Base-by-base conservation (phyloP, 2,888 invertebrate species). In the Calephelis perditalis region DNA sequence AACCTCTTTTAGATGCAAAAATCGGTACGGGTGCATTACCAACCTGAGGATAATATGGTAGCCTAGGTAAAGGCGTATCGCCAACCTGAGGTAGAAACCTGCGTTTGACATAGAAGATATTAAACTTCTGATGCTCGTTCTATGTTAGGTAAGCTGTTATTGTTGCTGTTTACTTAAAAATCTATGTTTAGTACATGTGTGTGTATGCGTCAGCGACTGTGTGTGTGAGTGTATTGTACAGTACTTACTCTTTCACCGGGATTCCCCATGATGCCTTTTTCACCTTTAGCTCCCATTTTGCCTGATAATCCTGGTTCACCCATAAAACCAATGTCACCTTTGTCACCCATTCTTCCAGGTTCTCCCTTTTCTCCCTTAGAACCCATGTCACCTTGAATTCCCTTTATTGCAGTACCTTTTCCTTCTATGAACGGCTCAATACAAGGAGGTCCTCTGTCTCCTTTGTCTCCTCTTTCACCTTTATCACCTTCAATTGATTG, bases 191-290 rank as follows among this genome's bases (percentile, higher is more conserved):
- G 37, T 26, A 26, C 26, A 26, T 26, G 37, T 37, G 37, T 37
- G 37, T 37, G 37, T 3, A 37, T 37, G 6, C 37, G 26, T 2
- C 26, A 26, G 26, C 3, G 26, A 26, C 4, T 40, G 40, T 40
- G 40, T 40, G 8, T 40, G 40, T 40, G 40, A 6, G 7, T 40
- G 40, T 40, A 40, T 40, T 40, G 40, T 40, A 40, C 40, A 8
- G 40, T 49, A 43, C 43, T 15, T 92, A 97, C 97, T 81, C 96
- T 92, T 70, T 94, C 93, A 65, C 97, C 97, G 43, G 96, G 94
- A 60, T 94, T 92, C 68, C 97, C 97, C 54, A 94, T 93, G 67
- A 97, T 86, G 68, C 98, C 98, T 74, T 98, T 98, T 86, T 98
- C 98, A 71, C 98, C 98, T 78, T 95, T 95, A 68, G 90, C 83